phyloP scores from a whole-genome alignment of 2,888 invertebrate genomes.

The Ichneumoninae sp. region DNA sequence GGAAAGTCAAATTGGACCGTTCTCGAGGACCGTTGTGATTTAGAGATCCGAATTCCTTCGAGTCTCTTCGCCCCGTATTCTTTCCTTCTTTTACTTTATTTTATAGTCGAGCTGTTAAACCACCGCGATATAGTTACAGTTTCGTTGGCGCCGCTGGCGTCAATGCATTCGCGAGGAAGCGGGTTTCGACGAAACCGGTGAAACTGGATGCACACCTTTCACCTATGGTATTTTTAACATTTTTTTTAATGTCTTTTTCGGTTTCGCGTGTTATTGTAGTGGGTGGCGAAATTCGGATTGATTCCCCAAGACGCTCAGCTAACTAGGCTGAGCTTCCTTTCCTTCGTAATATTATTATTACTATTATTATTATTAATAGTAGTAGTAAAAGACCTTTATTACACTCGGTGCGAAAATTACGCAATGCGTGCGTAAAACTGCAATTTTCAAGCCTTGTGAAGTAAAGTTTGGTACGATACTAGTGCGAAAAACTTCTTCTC shows the following conservation, averaged over 20 bases:
- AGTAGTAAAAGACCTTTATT: no score
- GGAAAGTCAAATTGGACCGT: not conserved
- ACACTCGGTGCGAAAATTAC: no score
- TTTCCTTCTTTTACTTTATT: constrained; percentile 10
- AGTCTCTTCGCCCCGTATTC: constrained; percentile 9
- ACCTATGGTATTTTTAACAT: constrained; percentile 33
- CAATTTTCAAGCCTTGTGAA: no score
- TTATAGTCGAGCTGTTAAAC: constrained; percentile 4
- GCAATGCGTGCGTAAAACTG: no score
- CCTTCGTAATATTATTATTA: no score
- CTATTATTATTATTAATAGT: no score
- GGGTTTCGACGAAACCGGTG: constrained; percentile 58
- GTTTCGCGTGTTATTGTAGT: constrained; percentile 1
- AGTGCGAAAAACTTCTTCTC: no score
- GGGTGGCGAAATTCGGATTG: not conserved
- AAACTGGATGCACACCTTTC: constrained; percentile 60
- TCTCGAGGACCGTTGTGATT: not conserved
- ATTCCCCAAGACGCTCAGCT: no score
- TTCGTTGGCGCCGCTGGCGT: constrained; percentile 44
- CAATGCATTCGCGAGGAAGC: constrained; percentile 14
- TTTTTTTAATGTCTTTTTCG: constrained; percentile 26
- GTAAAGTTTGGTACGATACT: no score
- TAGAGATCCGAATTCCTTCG: constrained; percentile 16
- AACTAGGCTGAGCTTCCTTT: no score
- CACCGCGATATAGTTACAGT: constrained; percentile 21